These are phyloP conservation scores for Criorhina ranunculi DNA, from an alignment of 2,888 invertebrate genomes.

Conservation along the genomic window DNA sequence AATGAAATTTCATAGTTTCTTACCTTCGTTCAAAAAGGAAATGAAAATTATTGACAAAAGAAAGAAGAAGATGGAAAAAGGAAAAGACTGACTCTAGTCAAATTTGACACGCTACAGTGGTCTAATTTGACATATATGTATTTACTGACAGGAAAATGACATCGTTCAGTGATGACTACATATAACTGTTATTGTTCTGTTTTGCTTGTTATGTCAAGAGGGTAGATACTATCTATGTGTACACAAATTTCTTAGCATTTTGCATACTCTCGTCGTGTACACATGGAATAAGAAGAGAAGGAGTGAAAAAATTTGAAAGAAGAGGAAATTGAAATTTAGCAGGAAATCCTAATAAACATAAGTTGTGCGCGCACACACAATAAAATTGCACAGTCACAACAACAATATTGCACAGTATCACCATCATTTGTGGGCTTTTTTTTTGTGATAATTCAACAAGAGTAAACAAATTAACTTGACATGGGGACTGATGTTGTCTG, in stretches of 20 bases:
- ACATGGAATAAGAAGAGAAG: constrained; percentile 5
- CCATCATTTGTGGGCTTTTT: constrained; percentile 50
- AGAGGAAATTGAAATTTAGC: constrained; percentile 76
- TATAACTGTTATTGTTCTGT: not conserved
- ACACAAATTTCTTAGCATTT: constrained; percentile 17
- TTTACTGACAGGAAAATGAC: constrained; percentile 24
- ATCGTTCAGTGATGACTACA: constrained; percentile 1
- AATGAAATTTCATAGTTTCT: constrained; percentile 63
- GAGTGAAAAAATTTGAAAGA: constrained; percentile 2
- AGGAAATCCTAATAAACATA: constrained; percentile 76
- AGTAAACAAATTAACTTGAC: constrained; percentile 70
- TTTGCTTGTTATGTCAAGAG: constrained; percentile 42
- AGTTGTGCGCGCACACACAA: constrained; percentile 58
- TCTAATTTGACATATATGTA: constrained; percentile 65
- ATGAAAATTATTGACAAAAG: not conserved
- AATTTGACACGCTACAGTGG: constrained; percentile 57
- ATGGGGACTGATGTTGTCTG: constrained; percentile 56
- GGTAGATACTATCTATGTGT: constrained; percentile 7
- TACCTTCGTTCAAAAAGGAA: constrained; percentile 14
- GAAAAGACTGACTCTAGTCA: constrained; percentile 31
- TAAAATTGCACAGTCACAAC: constrained; percentile 69
- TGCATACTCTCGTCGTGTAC: constrained; percentile 5
- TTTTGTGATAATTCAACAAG: constrained; percentile 19
- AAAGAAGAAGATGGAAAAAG: not conserved
- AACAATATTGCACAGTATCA: constrained; percentile 66